Evolutionary conservation across 2,113 vertebrate species (phyloP), one percentile per base, ranked within the genome.

Genomic region (Taurulus bubalis): DNA sequence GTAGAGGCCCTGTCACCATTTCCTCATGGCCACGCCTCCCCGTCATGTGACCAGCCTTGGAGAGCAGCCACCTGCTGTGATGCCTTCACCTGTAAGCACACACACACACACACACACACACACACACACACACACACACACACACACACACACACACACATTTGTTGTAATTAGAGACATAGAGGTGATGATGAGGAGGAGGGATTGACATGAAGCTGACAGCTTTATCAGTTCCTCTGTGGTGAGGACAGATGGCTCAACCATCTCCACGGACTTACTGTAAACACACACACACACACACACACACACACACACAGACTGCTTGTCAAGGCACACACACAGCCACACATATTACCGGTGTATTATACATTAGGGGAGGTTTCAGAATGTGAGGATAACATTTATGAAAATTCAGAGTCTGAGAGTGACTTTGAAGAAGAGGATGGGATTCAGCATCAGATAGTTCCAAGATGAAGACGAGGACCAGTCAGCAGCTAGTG

Each of bases 21-120:
- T 26, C 68, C 62, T 79, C 49, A 53, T 49, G 32, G 22, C 34
- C 80, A 3, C 74, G 16, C 75, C 85, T 68, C 51, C 77, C 89
- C 78, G 16, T 75, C 82, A 78, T 60, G 84, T 86, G 87, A 89
- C 66, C 90, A 72, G 89, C 92, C 94, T 94, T 94, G 84, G 91
- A 92, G 91, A 86, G 75, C 80, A 79, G 76, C 87, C 90, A 81
- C 94, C 93, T 90, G 87, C 91, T 89, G 93, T 90, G 79, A 84
- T 53, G 65, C 80, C 62, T 45, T 83, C 65, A 85, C 85, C 86
- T 82, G 85, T 82, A 87, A 83, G 36, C 53, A 2, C 74, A 24
- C 15, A 64, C 68, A 80, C 30, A 32, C 30, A 32, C 30, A 32
- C 75, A 69, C 74, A 78, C 74, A 71, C 69, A 58, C 71, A 68